Evolutionary conservation across 2,797 vertebrate species (phyloP), one percentile per base, ranked within the genome.

Genomic region (Heterohyrax brucei): DNA sequence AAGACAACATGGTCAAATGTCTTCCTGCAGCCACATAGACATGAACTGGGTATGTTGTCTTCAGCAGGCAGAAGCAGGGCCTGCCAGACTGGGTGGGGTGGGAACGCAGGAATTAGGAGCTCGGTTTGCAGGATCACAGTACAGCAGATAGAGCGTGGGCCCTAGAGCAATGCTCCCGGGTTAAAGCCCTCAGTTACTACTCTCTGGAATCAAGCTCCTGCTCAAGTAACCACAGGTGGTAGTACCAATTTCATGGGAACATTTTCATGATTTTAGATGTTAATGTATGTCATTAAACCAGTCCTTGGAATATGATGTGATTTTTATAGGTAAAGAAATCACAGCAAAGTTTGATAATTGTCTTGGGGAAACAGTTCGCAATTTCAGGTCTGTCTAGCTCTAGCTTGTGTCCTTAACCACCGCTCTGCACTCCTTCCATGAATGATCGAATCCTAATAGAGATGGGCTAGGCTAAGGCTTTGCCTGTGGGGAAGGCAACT

Each of bases 311-410:
- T 7, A 48, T 66, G 59, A 50, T 6, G 2, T 62, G 28, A 68
- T 39, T 84, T 87, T 82, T 61, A 86, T 7, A 86, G 56, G 22
- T 48, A 76, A 9, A 48, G 53, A 72, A 84, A 94, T 82, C 22
- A 64, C 8, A 77, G 6, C 7, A 24, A 46, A 87, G 26, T 10
- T 79, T 80, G 56, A 59, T 26, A 88, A 75, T 73, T 62, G 61
- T 88, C 44, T 59, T 16, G 18, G 24, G 56, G 64, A n/a, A 76
- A 24, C 3, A 83, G 7, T 62, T 92, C 22, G 93, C 24, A 68
- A 7, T 62, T 76, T 77, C 44, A 59, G 61, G 82, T 44, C 8
- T 13, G 21, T 44, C 5, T 66, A 39, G 30, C 9, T 3, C 10
- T 14, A 70, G 13, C 14, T 10, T 79, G 12, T 48, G 21, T 19